Percentiles rank a stretch among this genome's conserved stretches.
phyloP scores from a whole-genome alignment of 2,797 vertebrate species.

The Myioborus melanocephalus region DNA sequence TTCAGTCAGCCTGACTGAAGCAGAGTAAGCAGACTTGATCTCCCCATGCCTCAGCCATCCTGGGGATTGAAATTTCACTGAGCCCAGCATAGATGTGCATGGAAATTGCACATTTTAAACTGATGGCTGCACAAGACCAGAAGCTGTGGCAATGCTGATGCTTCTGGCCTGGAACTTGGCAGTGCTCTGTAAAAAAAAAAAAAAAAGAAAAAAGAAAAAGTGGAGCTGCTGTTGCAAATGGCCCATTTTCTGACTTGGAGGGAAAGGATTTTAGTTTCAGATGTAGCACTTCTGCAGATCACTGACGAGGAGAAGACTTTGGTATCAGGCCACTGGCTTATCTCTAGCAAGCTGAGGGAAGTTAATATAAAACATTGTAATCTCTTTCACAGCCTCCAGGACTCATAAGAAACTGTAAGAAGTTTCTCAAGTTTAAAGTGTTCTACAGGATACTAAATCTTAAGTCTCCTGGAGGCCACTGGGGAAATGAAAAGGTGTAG shows the following conservation, averaged over 20 bases:
- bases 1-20: conserved; percentile 28
- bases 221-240: conserved; percentile 25
- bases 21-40: conserved; percentile 59
- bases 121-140: conserved; percentile 63
- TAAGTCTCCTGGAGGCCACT: conserved; percentile 61
- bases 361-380: conserved; percentile 57
- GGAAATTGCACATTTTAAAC: conserved; percentile 72
- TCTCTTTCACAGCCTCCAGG: conserved; percentile 67
- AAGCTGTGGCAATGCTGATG: conserved; percentile 57
- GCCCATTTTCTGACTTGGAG: conserved; percentile 51
- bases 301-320: conserved; percentile 12
- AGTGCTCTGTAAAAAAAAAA: neutral
- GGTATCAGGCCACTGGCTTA: conserved; percentile 45
- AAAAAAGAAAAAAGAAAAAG: neutral
- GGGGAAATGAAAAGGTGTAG: conserved; percentile 67
- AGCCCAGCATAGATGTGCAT: conserved; percentile 63
- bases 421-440: conserved; percentile 61
- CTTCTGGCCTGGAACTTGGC: conserved; percentile 54
- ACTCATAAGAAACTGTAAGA: conserved; percentile 62
- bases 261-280: conserved; percentile 7
- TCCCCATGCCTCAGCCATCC: conserved; percentile 62
- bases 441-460: conserved; percentile 66
- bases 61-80: conserved; percentile 57
- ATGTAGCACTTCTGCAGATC: conserved; percentile 42
- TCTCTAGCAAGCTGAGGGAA: conserved; percentile 35